A percentile compares a stretch with the other conserved stretches of the same genome.
These are phyloP conservation scores for Sminthopsis crassicaudata DNA, from an alignment of 2,113 vertebrate genomes.

Conservation along the genomic window DNA sequence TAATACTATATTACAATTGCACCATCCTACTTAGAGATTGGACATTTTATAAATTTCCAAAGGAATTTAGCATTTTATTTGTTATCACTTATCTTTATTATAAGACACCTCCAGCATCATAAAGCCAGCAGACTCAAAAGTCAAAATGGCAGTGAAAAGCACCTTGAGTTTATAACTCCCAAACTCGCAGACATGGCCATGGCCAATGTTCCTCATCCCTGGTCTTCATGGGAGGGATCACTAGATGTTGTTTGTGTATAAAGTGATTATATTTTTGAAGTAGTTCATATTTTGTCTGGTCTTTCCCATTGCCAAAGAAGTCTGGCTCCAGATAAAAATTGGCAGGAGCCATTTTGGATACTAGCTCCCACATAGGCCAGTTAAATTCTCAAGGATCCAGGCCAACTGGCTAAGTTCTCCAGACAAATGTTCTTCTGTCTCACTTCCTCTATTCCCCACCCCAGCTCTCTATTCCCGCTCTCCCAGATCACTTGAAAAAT, in stretches of 20 bases:
- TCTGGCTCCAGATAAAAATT: slow-evolving; percentile 28
- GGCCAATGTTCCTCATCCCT: neutral
- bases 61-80: neutral
- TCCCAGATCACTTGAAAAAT: neutral
- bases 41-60: neutral
- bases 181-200: neutral
- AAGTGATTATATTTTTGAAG: neutral
- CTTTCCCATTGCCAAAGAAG: neutral
- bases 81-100: neutral
- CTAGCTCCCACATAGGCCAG: neutral
- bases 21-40: neutral
- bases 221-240: neutral
- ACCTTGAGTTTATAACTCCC: neutral
- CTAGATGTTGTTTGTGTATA: neutral
- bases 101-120: neutral
- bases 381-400: neutral
- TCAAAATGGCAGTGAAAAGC: neutral
- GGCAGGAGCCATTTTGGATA: slow-evolving; percentile 17
- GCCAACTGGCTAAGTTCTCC: slow-evolving; percentile 4
- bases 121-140: neutral
- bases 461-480: neutral
- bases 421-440: neutral
- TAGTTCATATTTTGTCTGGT: neutral
- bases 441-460: neutral
- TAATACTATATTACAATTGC: neutral